Conservation (phyloP, 2,888 invertebrate species). For the Calephelis perditalis region DNA sequence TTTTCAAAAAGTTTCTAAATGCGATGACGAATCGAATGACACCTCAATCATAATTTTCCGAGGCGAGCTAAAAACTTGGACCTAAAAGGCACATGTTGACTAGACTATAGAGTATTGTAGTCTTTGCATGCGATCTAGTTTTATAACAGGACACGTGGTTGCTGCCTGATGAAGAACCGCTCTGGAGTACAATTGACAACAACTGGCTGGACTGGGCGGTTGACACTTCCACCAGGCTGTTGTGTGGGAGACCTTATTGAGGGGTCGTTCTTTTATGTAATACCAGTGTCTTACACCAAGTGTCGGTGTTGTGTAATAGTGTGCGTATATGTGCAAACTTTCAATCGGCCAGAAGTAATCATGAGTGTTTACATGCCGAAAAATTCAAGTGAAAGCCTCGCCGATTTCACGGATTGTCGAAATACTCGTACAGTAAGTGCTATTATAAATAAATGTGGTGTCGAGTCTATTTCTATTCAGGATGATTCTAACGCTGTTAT, state of each 20-base stretch:
- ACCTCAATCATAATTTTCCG: no score
- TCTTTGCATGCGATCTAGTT: no score
- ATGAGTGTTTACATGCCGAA: constrained; percentile 30
- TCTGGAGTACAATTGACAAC: no score
- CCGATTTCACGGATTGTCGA: constrained; percentile 27
- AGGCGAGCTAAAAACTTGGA: no score
- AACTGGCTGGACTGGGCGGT: no score
- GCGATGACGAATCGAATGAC: no score
- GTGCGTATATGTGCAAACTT: constrained; percentile 23
- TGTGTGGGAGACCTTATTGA: constrained; percentile 26
- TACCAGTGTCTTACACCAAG: constrained; percentile 22
- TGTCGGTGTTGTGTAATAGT: constrained; percentile 24
- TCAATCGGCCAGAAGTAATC: constrained; percentile 16
- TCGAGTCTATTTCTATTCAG: constrained; percentile 24
- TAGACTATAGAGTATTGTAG: no score
- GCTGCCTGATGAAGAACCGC: no score
- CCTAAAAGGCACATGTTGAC: no score
- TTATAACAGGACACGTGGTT: no score
- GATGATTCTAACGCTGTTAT: constrained; percentile 22
- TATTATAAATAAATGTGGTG: constrained; percentile 23
- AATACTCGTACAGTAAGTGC: constrained; percentile 28
- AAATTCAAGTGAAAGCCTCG: constrained; percentile 23
- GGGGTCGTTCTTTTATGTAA: constrained; percentile 30
- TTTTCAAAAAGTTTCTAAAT: no score
- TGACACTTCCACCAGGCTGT: no score